Evolutionary conservation across 1,140 invertebrate genomes (phyloP), one percentile per base, ranked within the genome.

Genomic region (Palaemon carinicauda): DNA sequence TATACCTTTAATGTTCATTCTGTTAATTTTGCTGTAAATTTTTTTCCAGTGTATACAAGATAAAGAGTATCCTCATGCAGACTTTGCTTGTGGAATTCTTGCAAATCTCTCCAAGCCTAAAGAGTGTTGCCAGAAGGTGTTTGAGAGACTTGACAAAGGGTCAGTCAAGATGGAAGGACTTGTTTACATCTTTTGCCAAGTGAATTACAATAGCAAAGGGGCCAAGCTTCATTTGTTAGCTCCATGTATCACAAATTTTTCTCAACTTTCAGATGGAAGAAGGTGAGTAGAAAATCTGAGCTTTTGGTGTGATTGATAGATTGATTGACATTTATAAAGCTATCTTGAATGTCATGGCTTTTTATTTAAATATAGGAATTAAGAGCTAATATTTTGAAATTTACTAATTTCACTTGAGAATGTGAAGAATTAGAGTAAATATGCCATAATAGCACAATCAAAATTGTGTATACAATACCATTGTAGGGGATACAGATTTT

Each of bases 191-290:
- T 56, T 86, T 19, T 86, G 77, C 41, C 84, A 80, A 65, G 41
- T 80, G 24, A 69, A 86, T 27, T 80, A 86, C 51, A 86, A 86
- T 65, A 86, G 54, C 31, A 86, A 80, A 31, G 84, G 84, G 41
- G 84, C 77, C 19, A 86, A 80, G 27, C 78, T 86, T 9, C 84
- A 86, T 21, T 65, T 74, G 12, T 65, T 86, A 51, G 84, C 84
- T n/a, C 53, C 84, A 19, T 21, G 80, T 50, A 86, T 86, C 60
- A 80, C 84, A 15, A 86, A 86, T 65, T 80, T 86, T 17, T 86
- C 84, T 73, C 84, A 86, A 51, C 65, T 86, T 15, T 24, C 65
- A 54, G 41, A 41, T 19, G 84, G 84, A 7, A 86, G 84, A 56
- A 80, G 65, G 84, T 82, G 31, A 82, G 60, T 29, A 50, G 19